Percentiles rank a stretch among this genome's conserved stretches.
Conservation (phyloP, 23 tunicate genomes). For the Ascidia mentula region DNA sequence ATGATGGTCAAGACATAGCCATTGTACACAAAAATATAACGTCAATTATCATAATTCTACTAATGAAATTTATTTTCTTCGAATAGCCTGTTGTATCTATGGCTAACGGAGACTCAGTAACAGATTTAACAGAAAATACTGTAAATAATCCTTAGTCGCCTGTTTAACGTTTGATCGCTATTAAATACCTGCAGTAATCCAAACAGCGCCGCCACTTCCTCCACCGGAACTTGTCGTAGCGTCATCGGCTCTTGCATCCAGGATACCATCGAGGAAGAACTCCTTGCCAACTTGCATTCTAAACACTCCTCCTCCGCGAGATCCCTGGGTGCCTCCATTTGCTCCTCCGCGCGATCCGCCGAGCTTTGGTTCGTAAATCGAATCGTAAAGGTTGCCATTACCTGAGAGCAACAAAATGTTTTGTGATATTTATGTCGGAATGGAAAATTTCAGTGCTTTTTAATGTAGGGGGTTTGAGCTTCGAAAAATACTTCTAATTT, state of each 20-base stretch:
- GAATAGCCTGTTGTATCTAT: too few relatives aligned
- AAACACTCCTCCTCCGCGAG: conserved; percentile 29
- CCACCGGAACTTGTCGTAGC: conserved; percentile 26
- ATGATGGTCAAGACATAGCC: too few relatives aligned
- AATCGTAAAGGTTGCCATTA: conserved; percentile 16
- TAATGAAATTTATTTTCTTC: too few relatives aligned
- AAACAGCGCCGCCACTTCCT: conserved; percentile 31
- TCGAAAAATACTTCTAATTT: too few relatives aligned
- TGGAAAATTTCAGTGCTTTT: too few relatives aligned
- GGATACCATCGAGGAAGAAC: conserved; percentile 12
- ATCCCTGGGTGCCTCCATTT: not conserved
- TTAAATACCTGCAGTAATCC: conserved; percentile 16
- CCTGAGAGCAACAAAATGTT: not conserved
- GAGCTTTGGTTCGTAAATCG: conserved; percentile 20
- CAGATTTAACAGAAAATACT: too few relatives aligned
- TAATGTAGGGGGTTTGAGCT: too few relatives aligned
- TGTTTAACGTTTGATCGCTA: not conserved
- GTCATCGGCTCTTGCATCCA: conserved; percentile 29
- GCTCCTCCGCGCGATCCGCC: conserved; percentile 28
- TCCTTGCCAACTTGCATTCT: conserved; percentile 4
- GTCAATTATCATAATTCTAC: too few relatives aligned
- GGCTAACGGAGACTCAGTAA: too few relatives aligned
- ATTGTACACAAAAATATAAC: too few relatives aligned
- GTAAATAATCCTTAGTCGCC: not conserved
- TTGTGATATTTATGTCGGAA: too few relatives aligned